Percentiles rank a stretch among this genome's conserved stretches.
Evolutionary conservation across 2,113 vertebrate species (phyloP).

Genomic region (Pavo muticus): DNA sequence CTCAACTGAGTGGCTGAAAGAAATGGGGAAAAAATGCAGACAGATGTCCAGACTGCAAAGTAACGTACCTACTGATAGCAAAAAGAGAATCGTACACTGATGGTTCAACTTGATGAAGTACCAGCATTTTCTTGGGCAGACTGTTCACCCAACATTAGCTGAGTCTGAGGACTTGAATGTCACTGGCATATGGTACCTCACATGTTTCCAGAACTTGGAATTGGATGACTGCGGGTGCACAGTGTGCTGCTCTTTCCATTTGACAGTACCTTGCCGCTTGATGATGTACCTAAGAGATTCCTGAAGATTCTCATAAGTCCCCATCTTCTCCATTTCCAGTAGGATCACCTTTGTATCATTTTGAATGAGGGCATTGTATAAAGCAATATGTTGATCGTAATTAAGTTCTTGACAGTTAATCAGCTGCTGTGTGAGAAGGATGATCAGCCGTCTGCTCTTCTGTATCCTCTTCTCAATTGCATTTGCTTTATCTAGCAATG

Average conservation of each 20-base stretch:
- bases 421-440: slow-evolving; percentile 67
- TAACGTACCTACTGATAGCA: neutral
- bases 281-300: slow-evolving; percentile 77
- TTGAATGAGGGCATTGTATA: slow-evolving; percentile 76
- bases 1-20: neutral
- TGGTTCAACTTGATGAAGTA: neutral
- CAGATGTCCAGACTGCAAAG: neutral
- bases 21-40: neutral
- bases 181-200: slow-evolving; percentile 79
- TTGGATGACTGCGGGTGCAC: slow-evolving; percentile 31
- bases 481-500: slow-evolving; percentile 56
- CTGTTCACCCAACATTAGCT: neutral
- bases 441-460: slow-evolving; percentile 75
- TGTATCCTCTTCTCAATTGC: slow-evolving; percentile 70
- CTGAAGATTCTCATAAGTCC: slow-evolving; percentile 17
- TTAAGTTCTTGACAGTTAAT: slow-evolving; percentile 31
- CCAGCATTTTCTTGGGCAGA: neutral
- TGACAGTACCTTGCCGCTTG: slow-evolving; percentile 76
- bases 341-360: slow-evolving; percentile 74
- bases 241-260: slow-evolving; percentile 67
- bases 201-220: slow-evolving; percentile 80
- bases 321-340: slow-evolving; percentile 71
- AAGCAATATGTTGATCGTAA: slow-evolving; percentile 76
- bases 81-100: neutral
- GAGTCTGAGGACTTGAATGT: neutral